These are phyloP conservation scores for Bradypus variegatus DNA, from an alignment of 2,797 vertebrate species.

Conservation along the genomic window DNA sequence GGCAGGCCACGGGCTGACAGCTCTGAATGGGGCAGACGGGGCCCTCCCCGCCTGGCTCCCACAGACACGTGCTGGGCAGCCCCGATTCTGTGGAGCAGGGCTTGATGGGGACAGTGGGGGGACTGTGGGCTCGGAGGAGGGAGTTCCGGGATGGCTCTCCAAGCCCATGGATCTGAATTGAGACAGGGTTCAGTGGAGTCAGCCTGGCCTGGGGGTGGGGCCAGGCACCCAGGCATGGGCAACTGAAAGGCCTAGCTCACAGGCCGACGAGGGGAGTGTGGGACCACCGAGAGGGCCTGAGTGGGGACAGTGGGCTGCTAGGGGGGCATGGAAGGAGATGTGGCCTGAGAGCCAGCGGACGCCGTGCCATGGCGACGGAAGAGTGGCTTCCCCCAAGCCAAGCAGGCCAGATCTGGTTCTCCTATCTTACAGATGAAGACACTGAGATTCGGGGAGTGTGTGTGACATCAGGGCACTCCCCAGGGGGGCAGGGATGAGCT, in stretches of 20 bases:
- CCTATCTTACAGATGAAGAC: background rate
- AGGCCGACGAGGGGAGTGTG: accelerated
- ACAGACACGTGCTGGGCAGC: too few relatives aligned
- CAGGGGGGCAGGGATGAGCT: background rate
- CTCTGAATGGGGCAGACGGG: background rate
- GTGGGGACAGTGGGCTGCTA: background rate
- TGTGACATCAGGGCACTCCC: too few relatives aligned
- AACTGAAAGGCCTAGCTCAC: background rate
- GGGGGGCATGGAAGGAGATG: accelerated
- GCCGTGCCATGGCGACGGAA: accelerated
- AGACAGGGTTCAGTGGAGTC: background rate
- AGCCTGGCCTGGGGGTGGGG: background rate
- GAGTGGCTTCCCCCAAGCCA: too few relatives aligned
- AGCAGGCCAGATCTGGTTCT: background rate
- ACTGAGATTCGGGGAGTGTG: too few relatives aligned
- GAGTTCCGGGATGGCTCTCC: too few relatives aligned
- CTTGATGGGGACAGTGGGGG: background rate
- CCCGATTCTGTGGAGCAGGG: too few relatives aligned
- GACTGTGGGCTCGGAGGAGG: background rate
- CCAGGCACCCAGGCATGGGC: accelerated
- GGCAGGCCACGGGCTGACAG: too few relatives aligned
- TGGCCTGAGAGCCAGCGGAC: background rate
- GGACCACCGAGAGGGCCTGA: background rate
- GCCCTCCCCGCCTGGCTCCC: accelerated
- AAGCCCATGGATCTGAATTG: background rate